Evolutionary conservation across 2,797 vertebrate genomes (phyloP).

Genomic region (Prionace glauca): DNA sequence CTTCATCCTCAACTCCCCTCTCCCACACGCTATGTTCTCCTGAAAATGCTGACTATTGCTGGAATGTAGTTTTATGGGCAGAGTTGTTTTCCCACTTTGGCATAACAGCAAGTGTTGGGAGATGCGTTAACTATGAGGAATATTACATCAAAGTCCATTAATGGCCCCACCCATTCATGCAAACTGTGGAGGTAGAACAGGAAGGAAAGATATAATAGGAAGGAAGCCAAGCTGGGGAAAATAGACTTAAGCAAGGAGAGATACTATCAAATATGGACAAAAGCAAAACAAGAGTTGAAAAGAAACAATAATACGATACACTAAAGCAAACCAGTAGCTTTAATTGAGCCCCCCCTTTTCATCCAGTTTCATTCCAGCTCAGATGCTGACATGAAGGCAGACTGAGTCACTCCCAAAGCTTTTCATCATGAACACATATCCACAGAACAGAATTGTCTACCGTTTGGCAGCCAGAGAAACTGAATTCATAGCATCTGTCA

Average conservation of each 20-base stretch:
- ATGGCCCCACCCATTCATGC: background rate
- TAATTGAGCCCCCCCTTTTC: background rate
- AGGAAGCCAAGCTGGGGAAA: background rate
- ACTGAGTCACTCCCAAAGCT: background rate
- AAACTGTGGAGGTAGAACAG: background rate
- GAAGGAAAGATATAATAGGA: background rate
- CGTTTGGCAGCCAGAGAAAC: background rate
- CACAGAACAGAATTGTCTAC: background rate
- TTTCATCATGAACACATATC: background rate
- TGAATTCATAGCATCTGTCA: background rate
- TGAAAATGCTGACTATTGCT: background rate
- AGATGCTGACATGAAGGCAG: background rate
- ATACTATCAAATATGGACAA: background rate
- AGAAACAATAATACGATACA: background rate
- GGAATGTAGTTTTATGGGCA: background rate
- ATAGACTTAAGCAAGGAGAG: background rate
- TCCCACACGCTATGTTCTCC: background rate
- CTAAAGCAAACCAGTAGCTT: background rate
- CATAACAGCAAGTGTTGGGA: background rate
- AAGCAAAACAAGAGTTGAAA: background rate
- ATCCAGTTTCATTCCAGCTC: background rate
- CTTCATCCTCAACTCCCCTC: background rate
- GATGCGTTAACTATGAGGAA: background rate
- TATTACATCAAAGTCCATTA: background rate
- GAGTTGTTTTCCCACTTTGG: background rate